Percentiles rank a stretch among this genome's conserved stretches.
These are phyloP conservation scores for Chromobotia macracanthus DNA, from an alignment of 2,797 vertebrate species.

Conservation along the genomic window DNA sequence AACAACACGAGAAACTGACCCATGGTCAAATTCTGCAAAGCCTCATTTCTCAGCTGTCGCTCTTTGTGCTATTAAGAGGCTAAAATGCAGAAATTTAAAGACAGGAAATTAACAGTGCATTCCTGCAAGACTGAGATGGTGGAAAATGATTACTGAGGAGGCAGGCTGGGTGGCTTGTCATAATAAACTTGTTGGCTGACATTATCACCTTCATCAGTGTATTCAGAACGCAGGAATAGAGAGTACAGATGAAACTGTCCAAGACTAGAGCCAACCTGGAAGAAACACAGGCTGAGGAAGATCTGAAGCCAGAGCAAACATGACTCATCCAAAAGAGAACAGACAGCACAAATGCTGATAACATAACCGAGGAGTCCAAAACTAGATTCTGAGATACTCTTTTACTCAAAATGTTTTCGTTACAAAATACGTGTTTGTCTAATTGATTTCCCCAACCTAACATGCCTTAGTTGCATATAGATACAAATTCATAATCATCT, in stretches of 20 bases:
- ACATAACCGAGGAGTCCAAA: too few species aligned
- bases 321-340: background rate
- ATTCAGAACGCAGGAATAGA: background rate
- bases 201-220: constrained; percentile 22
- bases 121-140: background rate
- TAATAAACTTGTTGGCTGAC: constrained; percentile 11
- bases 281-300: background rate
- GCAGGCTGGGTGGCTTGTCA: background rate
- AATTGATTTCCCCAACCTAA: too few species aligned
- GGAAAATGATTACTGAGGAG: background rate
- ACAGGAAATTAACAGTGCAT: background rate
- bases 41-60: background rate
- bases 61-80: background rate
- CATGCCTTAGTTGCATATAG: too few species aligned
- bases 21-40: background rate
- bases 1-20: constrained; percentile 13
- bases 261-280: background rate
- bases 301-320: background rate
- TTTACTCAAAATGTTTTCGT: too few species aligned
- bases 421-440: too few species aligned
- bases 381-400: too few species aligned
- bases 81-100: background rate
- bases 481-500: too few species aligned
- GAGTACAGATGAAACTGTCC: background rate
- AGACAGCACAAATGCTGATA: background rate